phyloP scores from a whole-genome alignment of 1,140 invertebrate species.

The Drosophila seguyi region DNA sequence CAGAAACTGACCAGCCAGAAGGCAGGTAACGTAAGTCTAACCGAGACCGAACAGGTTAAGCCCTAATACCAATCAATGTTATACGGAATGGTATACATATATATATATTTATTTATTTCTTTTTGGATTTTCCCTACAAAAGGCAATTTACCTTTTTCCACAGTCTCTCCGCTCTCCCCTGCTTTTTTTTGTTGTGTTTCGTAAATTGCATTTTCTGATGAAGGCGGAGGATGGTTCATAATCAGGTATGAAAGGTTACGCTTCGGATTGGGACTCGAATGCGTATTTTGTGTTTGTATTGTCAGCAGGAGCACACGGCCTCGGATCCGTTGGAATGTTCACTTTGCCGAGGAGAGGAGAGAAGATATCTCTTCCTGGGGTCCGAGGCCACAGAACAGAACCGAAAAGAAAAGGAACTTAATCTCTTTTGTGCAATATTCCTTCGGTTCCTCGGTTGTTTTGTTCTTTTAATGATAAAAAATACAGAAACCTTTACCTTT shows the following conservation, averaged over 20 bases:
- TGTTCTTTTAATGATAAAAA: conserved; percentile 83
- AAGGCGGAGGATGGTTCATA: conserved; percentile 59
- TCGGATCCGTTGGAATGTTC: conserved; percentile 63
- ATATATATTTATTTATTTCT: conserved; percentile 2
- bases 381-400: background rate
- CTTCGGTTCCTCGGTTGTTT: conserved; percentile 56
- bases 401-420: conserved; percentile 70
- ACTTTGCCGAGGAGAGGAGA: conserved; percentile 65
- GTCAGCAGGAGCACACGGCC: conserved; percentile 44
- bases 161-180: background rate
- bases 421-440: conserved; percentile 81
- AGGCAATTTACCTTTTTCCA: conserved; percentile 59
- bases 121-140: conserved; percentile 49
- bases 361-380: conserved; percentile 45
- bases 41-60: conserved; percentile 70
- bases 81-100: background rate
- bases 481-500: conserved; percentile 76
- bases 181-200: conserved; percentile 58
- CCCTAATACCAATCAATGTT: conserved; percentile 77
- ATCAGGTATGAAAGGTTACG: conserved; percentile 84
- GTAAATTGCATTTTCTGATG: conserved; percentile 84
- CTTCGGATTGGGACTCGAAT: conserved; percentile 39
- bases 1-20: conserved; percentile 38
- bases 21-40: conserved; percentile 49
- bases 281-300: conserved; percentile 54